These are phyloP conservation scores for Archivesica marissinica DNA, from an alignment of 1,140 invertebrate genomes.

Conservation along the genomic window DNA sequence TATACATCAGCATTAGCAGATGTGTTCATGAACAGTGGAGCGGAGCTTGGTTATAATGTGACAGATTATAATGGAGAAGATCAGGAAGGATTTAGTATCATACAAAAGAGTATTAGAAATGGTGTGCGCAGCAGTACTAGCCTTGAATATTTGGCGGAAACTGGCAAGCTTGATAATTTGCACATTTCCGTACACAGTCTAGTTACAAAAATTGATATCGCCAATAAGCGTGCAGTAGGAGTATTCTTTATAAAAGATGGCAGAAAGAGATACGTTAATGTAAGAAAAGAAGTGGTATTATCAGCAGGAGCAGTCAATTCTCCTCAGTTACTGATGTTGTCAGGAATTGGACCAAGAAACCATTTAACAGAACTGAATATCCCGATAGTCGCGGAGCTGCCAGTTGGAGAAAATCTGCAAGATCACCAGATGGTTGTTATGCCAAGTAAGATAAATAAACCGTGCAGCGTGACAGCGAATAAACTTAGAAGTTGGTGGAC, in stretches of 20 bases:
- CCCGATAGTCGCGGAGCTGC: slow-evolving; percentile 50
- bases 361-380: not conserved
- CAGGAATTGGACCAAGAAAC: slow-evolving; percentile 89
- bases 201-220: slow-evolving; percentile 25
- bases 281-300: slow-evolving; percentile 79
- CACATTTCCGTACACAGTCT: not conserved
- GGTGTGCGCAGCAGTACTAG: slow-evolving; percentile 20
- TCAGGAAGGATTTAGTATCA: slow-evolving; percentile 42
- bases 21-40: slow-evolving; percentile 10
- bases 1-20: not conserved
- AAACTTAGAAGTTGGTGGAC: not conserved
- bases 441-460: slow-evolving; percentile 10
- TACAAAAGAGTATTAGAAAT: slow-evolving; percentile 14
- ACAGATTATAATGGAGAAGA: slow-evolving; percentile 63
- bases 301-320: slow-evolving; percentile 92
- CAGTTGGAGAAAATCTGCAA: slow-evolving; percentile 64
- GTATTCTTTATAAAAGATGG: slow-evolving; percentile 24
- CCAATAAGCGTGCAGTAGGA: slow-evolving; percentile 21
- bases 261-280: slow-evolving; percentile 23
- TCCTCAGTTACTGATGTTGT: slow-evolving; percentile 94
- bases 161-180: slow-evolving; percentile 5
- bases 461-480: not conserved
- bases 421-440: slow-evolving; percentile 49
- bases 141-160: not conserved
- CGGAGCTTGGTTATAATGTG: slow-evolving; percentile 81